A percentile compares a stretch with the other conserved stretches of the same genome.
phyloP scores from a whole-genome alignment of 2,113 vertebrate genomes.

The Antigone vipio region DNA sequence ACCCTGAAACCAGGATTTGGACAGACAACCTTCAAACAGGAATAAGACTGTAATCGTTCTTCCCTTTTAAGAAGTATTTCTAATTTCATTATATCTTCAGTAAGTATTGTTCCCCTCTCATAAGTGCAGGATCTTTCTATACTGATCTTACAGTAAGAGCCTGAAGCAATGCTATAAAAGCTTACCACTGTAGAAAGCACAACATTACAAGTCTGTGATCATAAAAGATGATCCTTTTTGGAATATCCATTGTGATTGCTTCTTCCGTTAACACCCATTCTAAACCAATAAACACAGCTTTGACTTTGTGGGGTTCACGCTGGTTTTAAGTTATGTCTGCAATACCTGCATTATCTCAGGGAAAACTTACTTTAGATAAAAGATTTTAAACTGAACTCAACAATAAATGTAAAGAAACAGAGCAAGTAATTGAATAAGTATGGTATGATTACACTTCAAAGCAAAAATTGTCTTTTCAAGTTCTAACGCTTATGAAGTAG shows the following conservation, averaged over 20 bases:
- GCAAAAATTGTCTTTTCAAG: neutral
- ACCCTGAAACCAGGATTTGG: neutral
- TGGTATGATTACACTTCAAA: neutral
- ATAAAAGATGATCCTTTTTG: neutral
- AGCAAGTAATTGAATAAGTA: neutral
- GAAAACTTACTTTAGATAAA: neutral
- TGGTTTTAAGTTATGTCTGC: neutral
- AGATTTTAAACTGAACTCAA: neutral
- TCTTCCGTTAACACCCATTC: neutral
- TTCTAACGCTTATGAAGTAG: neutral
- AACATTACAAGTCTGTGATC: neutral
- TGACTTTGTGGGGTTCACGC: neutral
- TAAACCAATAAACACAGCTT: neutral
- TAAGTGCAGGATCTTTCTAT: neutral
- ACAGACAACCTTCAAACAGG: neutral
- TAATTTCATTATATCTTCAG: neutral
- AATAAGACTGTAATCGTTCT: neutral
- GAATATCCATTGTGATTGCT: neutral
- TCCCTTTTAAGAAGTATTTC: neutral
- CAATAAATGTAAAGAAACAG: neutral
- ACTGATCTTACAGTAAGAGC: neutral
- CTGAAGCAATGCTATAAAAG: neutral
- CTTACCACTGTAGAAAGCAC: neutral
- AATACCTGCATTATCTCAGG: neutral
- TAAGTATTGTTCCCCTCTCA: neutral